These are phyloP conservation scores for Peromyscus californicus DNA, from an alignment of 2,113 vertebrate species.

Conservation along the genomic window DNA sequence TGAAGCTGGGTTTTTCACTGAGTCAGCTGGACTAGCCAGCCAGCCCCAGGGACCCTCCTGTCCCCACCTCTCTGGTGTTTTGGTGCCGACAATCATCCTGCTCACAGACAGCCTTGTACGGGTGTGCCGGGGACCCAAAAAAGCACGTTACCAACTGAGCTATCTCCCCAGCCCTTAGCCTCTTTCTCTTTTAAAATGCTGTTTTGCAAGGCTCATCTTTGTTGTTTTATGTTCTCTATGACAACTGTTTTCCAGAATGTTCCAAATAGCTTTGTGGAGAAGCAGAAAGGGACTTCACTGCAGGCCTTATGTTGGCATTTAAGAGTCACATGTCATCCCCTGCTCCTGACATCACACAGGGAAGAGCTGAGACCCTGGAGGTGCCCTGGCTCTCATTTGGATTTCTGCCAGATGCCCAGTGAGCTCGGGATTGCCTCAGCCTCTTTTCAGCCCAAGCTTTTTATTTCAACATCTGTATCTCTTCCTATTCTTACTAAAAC, in stretches of 20 bases:
- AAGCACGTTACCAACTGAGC: not conserved
- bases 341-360: not conserved
- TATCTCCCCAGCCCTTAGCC: not conserved
- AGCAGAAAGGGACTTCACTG: not conserved
- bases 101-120: not conserved
- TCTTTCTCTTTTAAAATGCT: not conserved
- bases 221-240: rapidly evolving
- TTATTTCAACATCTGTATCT: not conserved
- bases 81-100: rapidly evolving
- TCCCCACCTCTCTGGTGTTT: not conserved
- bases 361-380: not conserved
- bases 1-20: not conserved
- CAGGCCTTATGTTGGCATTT: not conserved
- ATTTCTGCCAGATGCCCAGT: not conserved
- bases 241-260: not conserved
- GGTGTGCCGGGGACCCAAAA: not conserved
- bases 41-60: not conserved
- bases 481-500: not conserved
- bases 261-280: not conserved
- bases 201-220: not conserved
- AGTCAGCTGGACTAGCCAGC: not conserved
- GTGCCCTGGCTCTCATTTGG: not conserved
- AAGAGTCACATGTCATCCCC: not conserved
- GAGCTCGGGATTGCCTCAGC: not conserved
- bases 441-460: not conserved